phyloP scores from a whole-genome alignment of 2,797 vertebrate species.

The Podarcis lilfordi region DNA sequence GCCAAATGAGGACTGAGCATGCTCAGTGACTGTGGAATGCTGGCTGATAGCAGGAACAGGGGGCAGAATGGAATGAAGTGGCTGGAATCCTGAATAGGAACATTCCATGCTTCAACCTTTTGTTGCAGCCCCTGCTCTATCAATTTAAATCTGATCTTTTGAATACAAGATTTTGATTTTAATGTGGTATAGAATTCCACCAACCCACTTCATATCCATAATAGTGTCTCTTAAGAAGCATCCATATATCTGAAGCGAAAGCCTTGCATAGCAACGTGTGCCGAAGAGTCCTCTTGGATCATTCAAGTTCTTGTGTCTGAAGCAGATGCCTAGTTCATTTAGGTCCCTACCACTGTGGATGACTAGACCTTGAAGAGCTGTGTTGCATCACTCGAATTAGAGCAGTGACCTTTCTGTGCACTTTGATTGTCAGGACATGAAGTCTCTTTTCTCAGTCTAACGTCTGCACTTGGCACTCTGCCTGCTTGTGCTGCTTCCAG shows the following conservation, averaged over 20 bases:
- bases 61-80: neutral
- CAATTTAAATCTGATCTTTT: neutral
- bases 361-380: neutral
- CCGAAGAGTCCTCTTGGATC: neutral
- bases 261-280: neutral
- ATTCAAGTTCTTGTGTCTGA: neutral
- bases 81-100: neutral
- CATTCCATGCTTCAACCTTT: neutral
- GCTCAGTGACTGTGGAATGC: neutral
- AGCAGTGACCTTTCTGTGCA: conserved; percentile 1
- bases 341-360: neutral
- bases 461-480: neutral
- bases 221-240: neutral
- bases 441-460: conserved; percentile 20
- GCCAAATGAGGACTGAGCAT: neutral
- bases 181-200: neutral
- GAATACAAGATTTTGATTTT: neutral
- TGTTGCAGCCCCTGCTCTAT: neutral
- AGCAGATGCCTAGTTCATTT: neutral
- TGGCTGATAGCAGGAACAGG: neutral
- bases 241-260: neutral
- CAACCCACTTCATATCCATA: neutral
- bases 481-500: rapidly evolving
- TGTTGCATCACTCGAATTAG: neutral
- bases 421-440: neutral